Conservation (phyloP, 2,888 invertebrate genomes). For the Apomyelois bistriatella region DNA sequence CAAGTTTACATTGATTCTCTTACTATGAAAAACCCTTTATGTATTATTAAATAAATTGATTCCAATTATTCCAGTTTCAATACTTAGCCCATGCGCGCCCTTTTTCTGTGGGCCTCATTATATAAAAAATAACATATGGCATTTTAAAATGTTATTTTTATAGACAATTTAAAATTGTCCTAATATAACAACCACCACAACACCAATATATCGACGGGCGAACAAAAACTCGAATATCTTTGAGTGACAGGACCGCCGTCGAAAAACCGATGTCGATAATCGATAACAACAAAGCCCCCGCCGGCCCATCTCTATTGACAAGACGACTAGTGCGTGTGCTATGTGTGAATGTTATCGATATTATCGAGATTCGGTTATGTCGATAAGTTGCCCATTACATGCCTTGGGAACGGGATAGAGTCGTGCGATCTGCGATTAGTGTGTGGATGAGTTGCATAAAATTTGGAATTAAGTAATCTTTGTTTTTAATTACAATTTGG, state of each 20-base stretch:
- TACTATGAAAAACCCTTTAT: too few species aligned
- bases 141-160: too few species aligned
- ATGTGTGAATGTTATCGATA: conserved; percentile 78
- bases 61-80: too few species aligned
- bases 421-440: conserved; percentile 34
- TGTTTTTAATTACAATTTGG: background rate
- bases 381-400: conserved; percentile 70
- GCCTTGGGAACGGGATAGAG: conserved; percentile 58
- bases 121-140: too few species aligned
- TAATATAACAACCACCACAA: conserved; percentile 28
- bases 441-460: conserved; percentile 13
- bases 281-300: conserved; percentile 73
- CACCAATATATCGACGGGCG: conserved; percentile 57
- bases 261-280: conserved; percentile 70
- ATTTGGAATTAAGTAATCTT: background rate
- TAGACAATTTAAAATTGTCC: background rate
- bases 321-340: conserved; percentile 70
- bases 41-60: too few species aligned
- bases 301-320: conserved; percentile 71
- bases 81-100: too few species aligned
- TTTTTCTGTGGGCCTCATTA: too few species aligned
- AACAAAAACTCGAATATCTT: conserved; percentile 66
- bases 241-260: conserved; percentile 79
- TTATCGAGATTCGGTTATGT: conserved; percentile 64
- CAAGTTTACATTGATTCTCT: too few species aligned